Evolutionary conservation across 1,140 invertebrate species (phyloP).

Genomic region (Drosophila lini): DNA sequence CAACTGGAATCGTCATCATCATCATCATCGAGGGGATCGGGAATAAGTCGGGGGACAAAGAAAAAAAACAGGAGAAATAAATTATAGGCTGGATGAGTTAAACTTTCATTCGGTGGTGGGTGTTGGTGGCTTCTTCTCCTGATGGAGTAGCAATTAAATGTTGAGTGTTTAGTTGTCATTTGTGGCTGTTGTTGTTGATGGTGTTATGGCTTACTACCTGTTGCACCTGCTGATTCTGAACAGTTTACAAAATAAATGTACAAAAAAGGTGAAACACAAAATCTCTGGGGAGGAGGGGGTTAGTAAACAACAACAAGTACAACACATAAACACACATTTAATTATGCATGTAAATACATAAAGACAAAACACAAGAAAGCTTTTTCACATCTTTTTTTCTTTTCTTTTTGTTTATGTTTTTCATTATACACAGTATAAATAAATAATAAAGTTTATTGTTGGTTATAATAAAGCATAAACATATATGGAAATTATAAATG

Average conservation of each 20-base stretch:
- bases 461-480: slow-evolving; percentile 17
- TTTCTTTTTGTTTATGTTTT: slow-evolving; percentile 3
- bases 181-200: slow-evolving; percentile 28
- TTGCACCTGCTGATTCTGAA: slow-evolving; percentile 15
- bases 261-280: slow-evolving; percentile 30
- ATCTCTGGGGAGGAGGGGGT: slow-evolving; percentile 16
- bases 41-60: slow-evolving; percentile 21
- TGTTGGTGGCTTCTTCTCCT: slow-evolving; percentile 27
- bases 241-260: slow-evolving; percentile 36
- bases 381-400: slow-evolving; percentile 29
- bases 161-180: slow-evolving; percentile 11
- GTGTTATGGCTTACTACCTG: slow-evolving; percentile 39
- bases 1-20: slow-evolving; percentile 76
- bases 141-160: slow-evolving; percentile 15
- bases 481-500: background rate
- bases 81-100: slow-evolving; percentile 54
- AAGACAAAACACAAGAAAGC: slow-evolving; percentile 38
- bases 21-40: slow-evolving; percentile 14
- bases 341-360: slow-evolving; percentile 33
- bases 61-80: slow-evolving; percentile 57
- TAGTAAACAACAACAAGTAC: slow-evolving; percentile 70
- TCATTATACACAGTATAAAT: slow-evolving; percentile 53
- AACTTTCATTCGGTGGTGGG: slow-evolving; percentile 23
- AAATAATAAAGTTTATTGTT: slow-evolving; percentile 55
- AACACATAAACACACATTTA: slow-evolving; percentile 40